Base-by-base conservation (phyloP, 2,113 vertebrate species). In the Fregetta grallaria region DNA sequence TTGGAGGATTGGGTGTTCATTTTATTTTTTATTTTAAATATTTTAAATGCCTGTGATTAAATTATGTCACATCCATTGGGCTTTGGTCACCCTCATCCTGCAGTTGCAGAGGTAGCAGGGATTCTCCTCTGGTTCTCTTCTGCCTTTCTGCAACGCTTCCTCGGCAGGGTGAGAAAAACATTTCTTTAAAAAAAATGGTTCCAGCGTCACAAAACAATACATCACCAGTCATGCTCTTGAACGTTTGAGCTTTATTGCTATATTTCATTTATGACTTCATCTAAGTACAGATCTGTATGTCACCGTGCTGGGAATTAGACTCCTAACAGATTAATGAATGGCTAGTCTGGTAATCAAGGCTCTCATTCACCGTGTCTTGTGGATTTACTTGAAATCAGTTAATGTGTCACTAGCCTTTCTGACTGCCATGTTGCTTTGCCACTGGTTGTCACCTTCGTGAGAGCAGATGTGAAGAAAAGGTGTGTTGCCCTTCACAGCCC, bases 1-100 rank as follows among this genome's bases (percentile, higher is more conserved):
- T 27, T 65, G 34, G 19, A 78, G 22, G 38, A 19, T 4, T 38
- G 15, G 11, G 8, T 66, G 25, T 58, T 84, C 0, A 0, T 49
- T 81, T 88, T 68, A 7, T 71, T 78, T 78, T 49, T 44, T 77
- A 32, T 47, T 68, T 84, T 25, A 49, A 66, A 26, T 58, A 58
- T 65, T 67, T 74, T 4, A 88, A 91, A 44, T 68, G 9, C 3
- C 3, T 56, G 27, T 5, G 3, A 5, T 81, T 34, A 55, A 36
- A 50, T 59, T 11, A 16, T 25, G 13, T 84, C 70, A 36, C 17
- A 18, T 47, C 61, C 3, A 0, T 5, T 62, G 81, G 34, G 9
- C 49, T 86, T 58, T 55, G 27, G 12, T 53, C 30, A 49, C 32
- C 10, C 26, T 62, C 17, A 32, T 42, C 10, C 29, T 83, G 74